A percentile compares a stretch with the other conserved stretches of the same genome.
These are phyloP conservation scores for Aphidius colemani DNA, from an alignment of 2,888 invertebrate genomes.

Conservation along the genomic window DNA sequence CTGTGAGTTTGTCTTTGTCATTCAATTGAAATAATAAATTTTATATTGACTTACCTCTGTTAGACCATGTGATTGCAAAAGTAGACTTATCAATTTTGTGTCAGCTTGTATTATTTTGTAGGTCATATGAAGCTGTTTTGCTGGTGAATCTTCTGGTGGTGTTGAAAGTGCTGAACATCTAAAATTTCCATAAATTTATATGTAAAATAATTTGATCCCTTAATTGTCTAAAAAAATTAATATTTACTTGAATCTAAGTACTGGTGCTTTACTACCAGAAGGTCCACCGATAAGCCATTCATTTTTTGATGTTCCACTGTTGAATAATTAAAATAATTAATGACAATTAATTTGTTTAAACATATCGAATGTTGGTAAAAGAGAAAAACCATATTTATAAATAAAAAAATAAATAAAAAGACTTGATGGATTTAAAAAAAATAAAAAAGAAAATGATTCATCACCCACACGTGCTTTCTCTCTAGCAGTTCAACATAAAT, in stretches of 20 bases:
- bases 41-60: slow-evolving; percentile 64
- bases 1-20: neutral
- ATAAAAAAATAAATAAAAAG: slow-evolving; percentile 11
- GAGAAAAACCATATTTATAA: slow-evolving; percentile 20
- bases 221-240: neutral
- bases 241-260: slow-evolving; percentile 56
- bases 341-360: slow-evolving; percentile 5
- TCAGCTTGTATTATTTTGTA: slow-evolving; percentile 83
- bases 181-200: neutral
- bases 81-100: slow-evolving; percentile 75
- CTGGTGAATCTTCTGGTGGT: slow-evolving; percentile 57
- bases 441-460: too few species aligned
- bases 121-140: slow-evolving; percentile 69
- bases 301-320: slow-evolving; percentile 47
- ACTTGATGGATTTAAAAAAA: neutral
- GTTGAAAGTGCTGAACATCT: slow-evolving; percentile 57
- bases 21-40: neutral
- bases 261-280: slow-evolving; percentile 48
- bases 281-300: slow-evolving; percentile 55
- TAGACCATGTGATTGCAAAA: slow-evolving; percentile 79
- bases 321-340: slow-evolving; percentile 17
- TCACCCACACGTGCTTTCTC: slow-evolving; percentile 11
- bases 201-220: too few species aligned
- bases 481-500: neutral
- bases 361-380: slow-evolving; percentile 33